These are phyloP conservation scores for Ormia ochracea DNA, from an alignment of 2,888 invertebrate species.

Conservation along the genomic window DNA sequence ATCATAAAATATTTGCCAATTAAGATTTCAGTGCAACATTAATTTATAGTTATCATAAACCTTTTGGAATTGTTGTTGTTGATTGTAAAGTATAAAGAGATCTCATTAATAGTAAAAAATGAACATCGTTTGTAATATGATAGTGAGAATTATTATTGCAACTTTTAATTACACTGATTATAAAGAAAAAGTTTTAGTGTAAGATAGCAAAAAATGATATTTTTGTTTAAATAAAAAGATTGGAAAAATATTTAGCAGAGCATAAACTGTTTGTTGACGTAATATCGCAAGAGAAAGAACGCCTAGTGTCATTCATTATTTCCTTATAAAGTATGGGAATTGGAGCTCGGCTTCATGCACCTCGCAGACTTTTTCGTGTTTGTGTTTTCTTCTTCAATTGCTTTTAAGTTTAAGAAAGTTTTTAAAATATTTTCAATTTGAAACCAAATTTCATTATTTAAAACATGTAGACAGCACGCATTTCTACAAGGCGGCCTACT, in stretches of 20 bases:
- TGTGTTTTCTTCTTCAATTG: no score
- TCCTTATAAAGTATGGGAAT: no score
- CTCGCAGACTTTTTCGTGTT: no score
- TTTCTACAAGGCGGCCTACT: no score
- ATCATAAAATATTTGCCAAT: slow-evolving; percentile 15
- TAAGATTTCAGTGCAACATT: slow-evolving; percentile 18
- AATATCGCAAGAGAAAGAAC: slow-evolving; percentile 18
- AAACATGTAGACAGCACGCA: no score
- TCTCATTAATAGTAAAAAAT: slow-evolving; percentile 31
- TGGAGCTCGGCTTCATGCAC: no score
- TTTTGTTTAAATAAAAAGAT: not conserved
- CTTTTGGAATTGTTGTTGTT: not conserved
- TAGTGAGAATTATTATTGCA: slow-evolving; percentile 17
- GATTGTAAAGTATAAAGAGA: not conserved
- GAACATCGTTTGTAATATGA: slow-evolving; percentile 34
- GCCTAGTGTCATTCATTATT: not conserved
- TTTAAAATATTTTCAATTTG: no score
- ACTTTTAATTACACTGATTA: slow-evolving; percentile 16
- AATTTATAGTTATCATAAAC: slow-evolving; percentile 46
- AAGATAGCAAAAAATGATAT: not conserved
- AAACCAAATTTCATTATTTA: no score
- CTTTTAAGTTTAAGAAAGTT: no score
- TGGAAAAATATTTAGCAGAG: slow-evolving; percentile 21
- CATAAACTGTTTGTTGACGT: slow-evolving; percentile 48
- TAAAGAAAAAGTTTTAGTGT: slow-evolving; percentile 11